phyloP scores from a whole-genome alignment of 2,888 invertebrate genomes.

The Muschampia plurimacula region DNA sequence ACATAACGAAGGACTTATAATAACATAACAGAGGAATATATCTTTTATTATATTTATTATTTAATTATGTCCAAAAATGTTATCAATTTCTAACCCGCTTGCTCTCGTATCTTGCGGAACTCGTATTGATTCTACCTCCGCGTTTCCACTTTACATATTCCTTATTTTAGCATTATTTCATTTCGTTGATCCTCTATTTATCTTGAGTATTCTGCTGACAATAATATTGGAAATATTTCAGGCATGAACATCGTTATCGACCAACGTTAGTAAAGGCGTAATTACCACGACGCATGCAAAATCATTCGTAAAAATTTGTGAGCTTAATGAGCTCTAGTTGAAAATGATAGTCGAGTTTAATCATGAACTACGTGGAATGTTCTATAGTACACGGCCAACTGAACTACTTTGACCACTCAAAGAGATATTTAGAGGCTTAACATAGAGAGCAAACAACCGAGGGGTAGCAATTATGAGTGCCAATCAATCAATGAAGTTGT shows the following conservation, averaged over 20 bases:
- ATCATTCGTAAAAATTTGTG: not conserved
- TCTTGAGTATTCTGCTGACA: constrained; percentile 65
- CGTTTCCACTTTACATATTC: constrained; percentile 80
- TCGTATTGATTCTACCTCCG: constrained; percentile 71
- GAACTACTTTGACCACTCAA: too few relatives aligned
- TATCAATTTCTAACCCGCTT: not conserved
- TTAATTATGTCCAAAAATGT: not conserved
- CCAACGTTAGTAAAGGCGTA: not conserved
- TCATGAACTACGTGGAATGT: not conserved
- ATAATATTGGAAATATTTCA: constrained; percentile 55
- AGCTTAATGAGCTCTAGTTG: not conserved
- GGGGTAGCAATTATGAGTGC: too few relatives aligned
- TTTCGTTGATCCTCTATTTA: constrained; percentile 71
- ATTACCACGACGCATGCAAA: constrained; percentile 4
- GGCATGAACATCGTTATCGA: not conserved
- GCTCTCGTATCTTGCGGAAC: constrained; percentile 39
- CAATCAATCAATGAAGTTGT: too few relatives aligned
- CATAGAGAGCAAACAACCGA: too few relatives aligned
- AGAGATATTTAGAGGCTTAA: too few relatives aligned
- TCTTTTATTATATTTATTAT: too few relatives aligned
- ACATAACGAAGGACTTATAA: too few relatives aligned
- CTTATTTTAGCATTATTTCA: constrained; percentile 82
- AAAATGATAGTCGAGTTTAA: not conserved
- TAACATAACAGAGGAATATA: too few relatives aligned
- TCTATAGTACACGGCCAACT: too few relatives aligned